Percentiles rank a stretch among this genome's conserved stretches.
These are phyloP conservation scores for Latheticus oryzae DNA, from an alignment of 2,888 invertebrate species.

Conservation along the genomic window DNA sequence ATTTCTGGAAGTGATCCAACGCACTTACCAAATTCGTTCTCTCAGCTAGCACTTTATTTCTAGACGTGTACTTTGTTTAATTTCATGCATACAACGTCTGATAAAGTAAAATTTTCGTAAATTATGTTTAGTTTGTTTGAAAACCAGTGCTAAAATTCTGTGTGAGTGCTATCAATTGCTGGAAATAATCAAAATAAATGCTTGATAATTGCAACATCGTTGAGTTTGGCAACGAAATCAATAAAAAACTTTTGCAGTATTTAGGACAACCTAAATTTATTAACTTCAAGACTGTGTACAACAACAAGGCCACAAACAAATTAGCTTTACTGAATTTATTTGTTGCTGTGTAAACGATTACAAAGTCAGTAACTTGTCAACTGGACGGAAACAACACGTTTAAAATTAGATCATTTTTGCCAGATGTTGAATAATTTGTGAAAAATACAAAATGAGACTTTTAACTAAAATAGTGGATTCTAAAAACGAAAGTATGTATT, in stretches of 20 bases:
- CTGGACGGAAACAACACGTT: too few species aligned
- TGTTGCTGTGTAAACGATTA: slow-evolving; percentile 6
- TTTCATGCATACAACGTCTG: slow-evolving; percentile 57
- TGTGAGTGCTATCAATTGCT: slow-evolving; percentile 12
- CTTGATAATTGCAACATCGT: neutral
- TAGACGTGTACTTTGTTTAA: slow-evolving; percentile 59
- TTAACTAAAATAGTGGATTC: slow-evolving; percentile 55
- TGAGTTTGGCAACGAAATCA: slow-evolving; percentile 18
- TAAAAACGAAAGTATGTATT: slow-evolving; percentile 48
- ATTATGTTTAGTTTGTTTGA: slow-evolving; percentile 15
- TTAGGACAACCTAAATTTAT: slow-evolving; percentile 24
- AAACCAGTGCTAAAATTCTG: slow-evolving; percentile 14
- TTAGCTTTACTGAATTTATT: slow-evolving; percentile 6
- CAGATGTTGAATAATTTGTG: slow-evolving; percentile 11
- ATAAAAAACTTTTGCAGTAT: slow-evolving; percentile 15
- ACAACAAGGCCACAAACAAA: too few species aligned
- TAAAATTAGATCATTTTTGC: too few species aligned
- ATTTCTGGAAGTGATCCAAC: slow-evolving; percentile 61
- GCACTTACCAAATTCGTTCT: slow-evolving; percentile 56
- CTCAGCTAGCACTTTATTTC: slow-evolving; percentile 61
- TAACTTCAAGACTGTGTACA: too few species aligned
- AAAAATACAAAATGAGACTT: slow-evolving; percentile 50
- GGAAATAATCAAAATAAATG: neutral
- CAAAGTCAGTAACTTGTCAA: too few species aligned
- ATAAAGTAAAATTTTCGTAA: slow-evolving; percentile 42